Evolutionary conservation across 1,140 invertebrate genomes (phyloP), one percentile per base, ranked within the genome.

Genomic region (Neodiprion fabricii): DNA sequence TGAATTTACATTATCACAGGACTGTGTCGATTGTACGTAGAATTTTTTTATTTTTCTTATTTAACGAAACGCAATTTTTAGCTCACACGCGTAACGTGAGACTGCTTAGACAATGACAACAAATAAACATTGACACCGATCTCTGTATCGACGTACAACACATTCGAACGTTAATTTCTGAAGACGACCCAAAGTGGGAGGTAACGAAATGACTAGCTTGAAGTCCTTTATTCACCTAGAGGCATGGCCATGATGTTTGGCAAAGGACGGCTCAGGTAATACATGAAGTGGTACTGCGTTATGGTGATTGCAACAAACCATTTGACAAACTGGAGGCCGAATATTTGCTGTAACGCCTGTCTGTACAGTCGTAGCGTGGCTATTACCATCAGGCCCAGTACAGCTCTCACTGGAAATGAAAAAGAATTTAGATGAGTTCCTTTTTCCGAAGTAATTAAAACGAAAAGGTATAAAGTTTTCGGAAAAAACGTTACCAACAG

Each of bases 251-350:
- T 96, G 65, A 96, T 97, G 89, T 99, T 99, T 77, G 99, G 98
- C 77, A 99, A 90, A 23, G 98, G 93, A 72, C 99, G 91, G 76
- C 95, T 97, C 81, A 97, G 91, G 86, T 99, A 99, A 85, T 97
- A 99, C 91, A 99, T 94, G 82, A 99, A 98, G 89, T 99, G 98
- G 89, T 98, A 99, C 84, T 99, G 98, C 11, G 96, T 94, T 28
- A 95, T 91, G 47, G 95, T 97, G 67, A 99, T 92, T 7, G 94
- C 82, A 50, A 96, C 91, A 78, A 97, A 94, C 96, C 97, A 98
- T 77, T 91, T 91, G 17, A 93, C 90, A 85, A 96, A 93, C 75
- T 91, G 90, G 49, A 85, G 83, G 21, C 97, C 97, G 90, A 97
- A 98, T 68, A 93, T 88, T 79, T 92, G 91, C 81, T 92, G 88